phyloP scores from a whole-genome alignment of 2,888 invertebrate species.

The Dichetophora obliterata region DNA sequence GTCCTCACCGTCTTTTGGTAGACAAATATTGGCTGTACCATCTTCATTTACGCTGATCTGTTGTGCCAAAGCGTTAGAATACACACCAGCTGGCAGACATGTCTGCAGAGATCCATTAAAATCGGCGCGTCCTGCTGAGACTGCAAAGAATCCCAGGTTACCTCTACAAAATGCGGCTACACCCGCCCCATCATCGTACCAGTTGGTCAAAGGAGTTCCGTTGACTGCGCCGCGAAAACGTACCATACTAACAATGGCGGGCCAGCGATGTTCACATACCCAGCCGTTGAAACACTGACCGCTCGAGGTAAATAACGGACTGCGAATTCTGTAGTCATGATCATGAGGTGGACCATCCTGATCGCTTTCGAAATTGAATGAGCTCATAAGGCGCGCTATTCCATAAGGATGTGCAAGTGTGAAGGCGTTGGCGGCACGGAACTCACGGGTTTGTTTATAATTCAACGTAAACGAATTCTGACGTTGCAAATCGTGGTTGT shows the following conservation, averaged over 20 bases:
- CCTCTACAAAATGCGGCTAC: conserved; percentile 89
- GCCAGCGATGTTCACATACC: conserved; percentile 88
- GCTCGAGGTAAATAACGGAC: conserved; percentile 63
- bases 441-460: conserved; percentile 35
- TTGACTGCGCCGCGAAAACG: conserved; percentile 72
- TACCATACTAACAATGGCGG: conserved; percentile 82
- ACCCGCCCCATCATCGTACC: conserved; percentile 84
- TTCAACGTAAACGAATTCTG: conserved; percentile 5
- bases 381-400: conserved; percentile 85
- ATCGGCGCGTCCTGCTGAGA: not conserved
- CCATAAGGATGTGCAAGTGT: conserved; percentile 89
- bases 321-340: conserved; percentile 62
- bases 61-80: not conserved
- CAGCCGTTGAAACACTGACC: conserved; percentile 77
- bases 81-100: not conserved
- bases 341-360: conserved; percentile 75
- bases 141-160: conserved; percentile 68
- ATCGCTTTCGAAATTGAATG: conserved; percentile 77
- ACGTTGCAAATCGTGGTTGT: conserved; percentile 79
- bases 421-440: conserved; percentile 70
- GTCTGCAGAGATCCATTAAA: not conserved
- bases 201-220: conserved; percentile 72
- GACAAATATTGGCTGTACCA: not conserved
- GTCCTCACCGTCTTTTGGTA: not conserved
- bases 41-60: not conserved